Evolutionary conservation across 1,140 invertebrate genomes (phyloP).

Genomic region (Penaeus japonicus): DNA sequence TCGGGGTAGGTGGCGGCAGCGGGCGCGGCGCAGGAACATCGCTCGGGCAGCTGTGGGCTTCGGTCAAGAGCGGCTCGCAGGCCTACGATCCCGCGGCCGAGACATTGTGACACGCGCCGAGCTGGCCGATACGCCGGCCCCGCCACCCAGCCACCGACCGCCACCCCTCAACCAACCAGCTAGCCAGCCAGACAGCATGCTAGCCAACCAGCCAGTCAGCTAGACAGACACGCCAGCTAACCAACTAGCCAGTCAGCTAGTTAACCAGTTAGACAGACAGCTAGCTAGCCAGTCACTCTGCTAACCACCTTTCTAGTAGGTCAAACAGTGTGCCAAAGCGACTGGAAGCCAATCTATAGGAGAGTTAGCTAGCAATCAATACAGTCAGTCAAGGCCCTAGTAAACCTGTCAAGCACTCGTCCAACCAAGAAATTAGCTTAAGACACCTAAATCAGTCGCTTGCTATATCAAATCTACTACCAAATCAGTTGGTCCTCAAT

Average conservation of each 20-base stretch:
- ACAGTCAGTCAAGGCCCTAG: too few relatives aligned
- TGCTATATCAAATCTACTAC: too few relatives aligned
- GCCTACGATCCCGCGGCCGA: background rate
- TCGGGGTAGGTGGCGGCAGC: background rate
- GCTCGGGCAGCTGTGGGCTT: background rate
- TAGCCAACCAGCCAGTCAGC: background rate
- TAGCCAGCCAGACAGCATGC: background rate
- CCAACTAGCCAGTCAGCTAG: background rate
- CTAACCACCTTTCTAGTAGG: too few relatives aligned
- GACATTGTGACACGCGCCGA: slow-evolving; percentile 11
- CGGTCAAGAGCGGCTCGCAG: background rate
- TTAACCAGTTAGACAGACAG: background rate
- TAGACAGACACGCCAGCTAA: background rate
- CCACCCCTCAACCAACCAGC: background rate
- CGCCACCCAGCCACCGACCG: background rate
- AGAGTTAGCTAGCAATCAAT: too few relatives aligned
- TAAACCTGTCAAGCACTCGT: too few relatives aligned
- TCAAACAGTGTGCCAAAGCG: too few relatives aligned
- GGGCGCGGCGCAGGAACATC: background rate
- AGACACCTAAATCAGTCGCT: too few relatives aligned
- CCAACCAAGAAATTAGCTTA: too few relatives aligned
- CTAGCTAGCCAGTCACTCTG: too few relatives aligned
- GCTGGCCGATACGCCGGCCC: background rate
- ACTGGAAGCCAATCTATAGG: too few relatives aligned
- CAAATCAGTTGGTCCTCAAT: too few relatives aligned